Evolutionary conservation across 1,140 invertebrate species (phyloP).

Genomic region (Drosophila novamexicana): DNA sequence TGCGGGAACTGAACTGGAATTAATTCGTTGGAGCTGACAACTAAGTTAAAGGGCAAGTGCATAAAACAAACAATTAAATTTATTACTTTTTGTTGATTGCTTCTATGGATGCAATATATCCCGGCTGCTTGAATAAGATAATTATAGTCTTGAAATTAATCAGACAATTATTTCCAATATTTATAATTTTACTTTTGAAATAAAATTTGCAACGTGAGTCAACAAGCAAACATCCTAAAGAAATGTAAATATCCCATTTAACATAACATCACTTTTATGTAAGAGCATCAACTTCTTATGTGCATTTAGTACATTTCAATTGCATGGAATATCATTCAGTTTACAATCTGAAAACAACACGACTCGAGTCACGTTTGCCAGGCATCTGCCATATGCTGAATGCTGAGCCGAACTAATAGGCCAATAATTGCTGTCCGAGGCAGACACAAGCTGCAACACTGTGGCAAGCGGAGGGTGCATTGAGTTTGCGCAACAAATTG

Average conservation of each 20-base stretch:
- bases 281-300: not conserved
- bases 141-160: too few relatives aligned
- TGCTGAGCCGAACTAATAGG: conserved; percentile 35
- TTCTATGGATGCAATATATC: too few relatives aligned
- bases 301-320: not conserved
- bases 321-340: not conserved
- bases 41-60: too few relatives aligned
- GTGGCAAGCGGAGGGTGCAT: conserved; percentile 11
- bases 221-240: too few relatives aligned
- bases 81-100: too few relatives aligned
- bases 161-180: too few relatives aligned
- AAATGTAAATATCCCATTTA: not conserved
- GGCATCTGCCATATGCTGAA: conserved; percentile 34
- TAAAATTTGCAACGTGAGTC: too few relatives aligned
- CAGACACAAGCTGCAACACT: conserved; percentile 24
- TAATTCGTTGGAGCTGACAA: too few relatives aligned
- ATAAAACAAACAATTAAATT: too few relatives aligned
- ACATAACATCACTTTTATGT: not conserved
- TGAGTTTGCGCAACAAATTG: conserved; percentile 50
- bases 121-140: too few relatives aligned
- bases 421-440: conserved; percentile 44
- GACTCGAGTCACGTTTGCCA: conserved; percentile 35
- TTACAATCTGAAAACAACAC: not conserved
- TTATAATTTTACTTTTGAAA: too few relatives aligned
- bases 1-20: too few relatives aligned